These are phyloP conservation scores for Sporophila hypoxantha DNA, from an alignment of 2,113 vertebrate species.

Conservation along the genomic window DNA sequence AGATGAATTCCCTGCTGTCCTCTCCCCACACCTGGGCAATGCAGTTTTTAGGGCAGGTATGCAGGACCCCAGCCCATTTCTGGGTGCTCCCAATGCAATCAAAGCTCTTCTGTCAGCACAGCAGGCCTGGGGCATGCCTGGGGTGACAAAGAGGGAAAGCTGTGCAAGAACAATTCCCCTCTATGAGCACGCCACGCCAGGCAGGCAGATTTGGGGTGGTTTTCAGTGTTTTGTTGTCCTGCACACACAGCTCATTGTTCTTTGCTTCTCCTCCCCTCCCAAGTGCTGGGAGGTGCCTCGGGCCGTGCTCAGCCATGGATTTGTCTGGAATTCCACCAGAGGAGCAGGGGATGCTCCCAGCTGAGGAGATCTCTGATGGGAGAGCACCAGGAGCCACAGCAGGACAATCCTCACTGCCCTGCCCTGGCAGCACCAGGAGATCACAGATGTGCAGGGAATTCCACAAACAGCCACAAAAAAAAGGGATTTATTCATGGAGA, in stretches of 20 bases:
- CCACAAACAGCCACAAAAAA: neutral
- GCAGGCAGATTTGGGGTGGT: neutral
- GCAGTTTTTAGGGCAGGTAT: neutral
- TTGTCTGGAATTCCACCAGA: slow-evolving; percentile 39
- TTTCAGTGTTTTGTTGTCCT: neutral
- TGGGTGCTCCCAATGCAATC: neutral
- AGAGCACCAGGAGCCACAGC: neutral
- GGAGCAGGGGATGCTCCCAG: neutral
- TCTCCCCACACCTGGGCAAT: neutral
- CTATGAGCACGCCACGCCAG: neutral
- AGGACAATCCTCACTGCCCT: neutral
- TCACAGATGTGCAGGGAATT: neutral
- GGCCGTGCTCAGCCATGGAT: slow-evolving; percentile 20
- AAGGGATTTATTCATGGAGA: neutral
- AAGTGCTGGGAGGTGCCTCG: neutral
- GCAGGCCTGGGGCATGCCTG: neutral
- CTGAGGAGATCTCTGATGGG: neutral
- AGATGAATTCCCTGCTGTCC: neutral
- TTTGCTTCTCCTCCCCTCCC: neutral
- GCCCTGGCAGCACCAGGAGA: neutral
- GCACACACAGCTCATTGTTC: slow-evolving; percentile 7
- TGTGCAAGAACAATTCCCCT: slow-evolving; percentile 32
- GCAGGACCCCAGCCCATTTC: neutral
- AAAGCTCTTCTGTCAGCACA: neutral
- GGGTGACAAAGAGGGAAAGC: neutral